These are phyloP conservation scores for Poeciliopsis turneri DNA, from an alignment of 2,797 vertebrate species.

Conservation along the genomic window DNA sequence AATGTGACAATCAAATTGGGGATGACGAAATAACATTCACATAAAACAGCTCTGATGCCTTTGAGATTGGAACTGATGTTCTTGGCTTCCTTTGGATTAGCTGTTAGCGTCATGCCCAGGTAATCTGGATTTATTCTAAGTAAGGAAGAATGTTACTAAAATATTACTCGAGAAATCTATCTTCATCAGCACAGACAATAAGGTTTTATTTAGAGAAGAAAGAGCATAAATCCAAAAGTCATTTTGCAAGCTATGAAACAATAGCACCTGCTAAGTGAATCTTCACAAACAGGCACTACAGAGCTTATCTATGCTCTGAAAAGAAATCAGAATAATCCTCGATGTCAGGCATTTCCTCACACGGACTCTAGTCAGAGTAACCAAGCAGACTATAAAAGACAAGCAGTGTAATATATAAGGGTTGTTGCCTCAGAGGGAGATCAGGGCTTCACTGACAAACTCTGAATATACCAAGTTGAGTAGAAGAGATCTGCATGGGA, in stretches of 20 bases:
- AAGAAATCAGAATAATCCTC: constrained; percentile 22
- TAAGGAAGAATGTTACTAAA: neutral
- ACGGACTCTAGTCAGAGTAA: constrained; percentile 23
- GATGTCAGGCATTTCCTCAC: constrained; percentile 6
- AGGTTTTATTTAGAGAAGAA: neutral
- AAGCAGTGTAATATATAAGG: constrained; percentile 45
- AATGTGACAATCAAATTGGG: neutral
- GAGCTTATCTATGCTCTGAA: constrained; percentile 23
- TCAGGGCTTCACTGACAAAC: constrained; percentile 15
- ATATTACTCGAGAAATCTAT: neutral
- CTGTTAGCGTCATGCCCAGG: neutral
- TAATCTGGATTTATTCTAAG: neutral
- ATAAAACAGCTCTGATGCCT: neutral
- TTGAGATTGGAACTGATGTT: neutral
- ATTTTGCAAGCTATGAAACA: neutral
- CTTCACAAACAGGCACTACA: constrained; percentile 11
- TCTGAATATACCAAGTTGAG: constrained; percentile 26
- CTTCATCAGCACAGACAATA: neutral
- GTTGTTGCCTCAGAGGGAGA: constrained; percentile 44
- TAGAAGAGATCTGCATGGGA: constrained; percentile 31
- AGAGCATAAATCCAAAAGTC: neutral
- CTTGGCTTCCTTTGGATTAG: neutral
- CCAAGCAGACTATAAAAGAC: constrained; percentile 24
- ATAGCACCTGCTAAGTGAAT: constrained; percentile 10
- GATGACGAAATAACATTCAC: neutral